Conservation (phyloP, 2,113 vertebrate species). For the Gavia stellata region DNA sequence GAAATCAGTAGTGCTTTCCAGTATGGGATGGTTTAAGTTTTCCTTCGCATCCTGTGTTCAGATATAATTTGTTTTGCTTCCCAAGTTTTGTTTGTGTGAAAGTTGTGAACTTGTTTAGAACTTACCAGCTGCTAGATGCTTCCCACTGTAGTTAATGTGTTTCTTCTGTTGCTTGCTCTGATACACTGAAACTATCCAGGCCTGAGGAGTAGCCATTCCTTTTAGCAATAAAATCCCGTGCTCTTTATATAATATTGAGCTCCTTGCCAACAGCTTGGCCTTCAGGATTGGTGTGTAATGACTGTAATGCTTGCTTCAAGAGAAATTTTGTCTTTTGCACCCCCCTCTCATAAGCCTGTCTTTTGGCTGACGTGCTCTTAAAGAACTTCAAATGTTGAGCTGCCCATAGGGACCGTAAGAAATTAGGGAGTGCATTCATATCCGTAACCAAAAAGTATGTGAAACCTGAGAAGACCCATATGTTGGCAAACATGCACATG, state of each 20-base stretch:
- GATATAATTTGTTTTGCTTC: not conserved
- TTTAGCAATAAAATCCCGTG: not conserved
- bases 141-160: not conserved
- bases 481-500: not conserved
- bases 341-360: not conserved
- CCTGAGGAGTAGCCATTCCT: not conserved
- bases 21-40: not conserved
- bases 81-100: not conserved
- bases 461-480: not conserved
- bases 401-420: not conserved
- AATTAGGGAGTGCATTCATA: not conserved
- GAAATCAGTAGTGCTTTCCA: not conserved
- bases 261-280: not conserved
- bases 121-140: not conserved
- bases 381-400: not conserved
- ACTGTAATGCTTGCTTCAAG: not conserved
- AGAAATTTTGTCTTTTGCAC: not conserved
- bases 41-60: not conserved
- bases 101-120: not conserved
- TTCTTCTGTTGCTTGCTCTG: not conserved
- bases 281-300: not conserved
- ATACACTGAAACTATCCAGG: not conserved
- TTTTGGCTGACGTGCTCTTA: not conserved
- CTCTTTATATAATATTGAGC: not conserved
- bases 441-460: not conserved